Percentiles rank a stretch among this genome's conserved stretches.
Evolutionary conservation across 2,888 invertebrate genomes (phyloP).

Genomic region (Teinopalpus imperialis): DNA sequence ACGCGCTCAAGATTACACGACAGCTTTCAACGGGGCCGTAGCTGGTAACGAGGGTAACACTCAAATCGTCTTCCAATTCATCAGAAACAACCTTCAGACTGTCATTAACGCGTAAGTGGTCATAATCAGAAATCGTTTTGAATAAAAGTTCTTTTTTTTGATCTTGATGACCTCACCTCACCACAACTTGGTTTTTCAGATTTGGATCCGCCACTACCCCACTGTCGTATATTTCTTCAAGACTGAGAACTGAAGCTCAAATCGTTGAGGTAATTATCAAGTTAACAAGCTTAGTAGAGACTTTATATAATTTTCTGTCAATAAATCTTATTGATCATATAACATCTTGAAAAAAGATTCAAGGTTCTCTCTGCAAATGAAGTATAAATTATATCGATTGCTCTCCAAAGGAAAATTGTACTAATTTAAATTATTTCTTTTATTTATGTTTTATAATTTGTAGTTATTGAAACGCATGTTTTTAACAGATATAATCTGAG

Average conservation of each 20-base stretch:
- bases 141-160: background rate
- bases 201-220: constrained; percentile 49
- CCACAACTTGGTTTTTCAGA: too few species aligned
- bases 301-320: too few species aligned
- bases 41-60: constrained; percentile 80
- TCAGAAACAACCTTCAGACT: constrained; percentile 50
- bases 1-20: constrained; percentile 71
- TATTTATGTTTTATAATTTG: too few species aligned
- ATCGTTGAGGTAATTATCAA: constrained; percentile 43
- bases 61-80: constrained; percentile 74
- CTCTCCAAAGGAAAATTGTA: too few species aligned
- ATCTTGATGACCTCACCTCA: too few species aligned
- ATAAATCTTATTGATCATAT: too few species aligned
- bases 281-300: background rate
- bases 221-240: constrained; percentile 52
- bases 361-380: too few species aligned
- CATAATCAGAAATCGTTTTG: background rate
- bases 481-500: too few species aligned
- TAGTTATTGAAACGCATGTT: too few species aligned
- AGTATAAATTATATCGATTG: too few species aligned
- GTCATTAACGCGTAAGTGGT: constrained; percentile 58
- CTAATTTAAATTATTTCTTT: too few species aligned
- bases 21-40: constrained; percentile 72
- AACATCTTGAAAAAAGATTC: too few species aligned
- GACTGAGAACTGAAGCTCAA: constrained; percentile 48